Evolutionary conservation across 2,888 invertebrate genomes (phyloP).

Genomic region (Eupeodes luniger): DNA sequence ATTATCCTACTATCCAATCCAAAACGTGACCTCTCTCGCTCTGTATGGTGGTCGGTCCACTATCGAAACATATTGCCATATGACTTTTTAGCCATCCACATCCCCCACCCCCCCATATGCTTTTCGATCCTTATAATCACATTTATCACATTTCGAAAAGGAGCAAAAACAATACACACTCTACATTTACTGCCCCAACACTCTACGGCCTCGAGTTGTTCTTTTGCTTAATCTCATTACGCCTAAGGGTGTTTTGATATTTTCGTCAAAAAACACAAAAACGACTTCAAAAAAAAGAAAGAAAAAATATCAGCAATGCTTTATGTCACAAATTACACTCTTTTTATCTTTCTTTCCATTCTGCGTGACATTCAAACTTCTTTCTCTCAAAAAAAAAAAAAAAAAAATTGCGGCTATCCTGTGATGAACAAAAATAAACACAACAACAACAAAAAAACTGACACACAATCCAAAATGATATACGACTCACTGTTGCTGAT

Average conservation of each 20-base stretch:
- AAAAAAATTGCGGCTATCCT: conserved; percentile 12
- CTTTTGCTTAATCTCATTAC: conserved; percentile 63
- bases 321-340: conserved; percentile 54
- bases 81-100: conserved; percentile 35
- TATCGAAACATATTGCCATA: conserved; percentile 42
- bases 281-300: background rate
- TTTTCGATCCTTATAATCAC: background rate
- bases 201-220: conserved; percentile 27
- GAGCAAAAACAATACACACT: background rate
- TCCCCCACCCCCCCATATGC: background rate
- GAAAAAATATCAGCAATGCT: conserved; percentile 48
- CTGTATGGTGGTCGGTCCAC: background rate
- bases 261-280: conserved; percentile 27
- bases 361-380: conserved; percentile 50
- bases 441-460: background rate
- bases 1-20: conserved; percentile 34
- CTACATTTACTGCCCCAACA: background rate
- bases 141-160: conserved; percentile 34
- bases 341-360: conserved; percentile 14
- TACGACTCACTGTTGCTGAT: conserved; percentile 72
- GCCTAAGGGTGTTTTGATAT: conserved; percentile 46
- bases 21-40: conserved; percentile 46
- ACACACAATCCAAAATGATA: conserved; percentile 53
- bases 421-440: conserved; percentile 14
- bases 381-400: background rate